Conservation (phyloP, 2,797 vertebrate species). For the Coilia nasus region DNA sequence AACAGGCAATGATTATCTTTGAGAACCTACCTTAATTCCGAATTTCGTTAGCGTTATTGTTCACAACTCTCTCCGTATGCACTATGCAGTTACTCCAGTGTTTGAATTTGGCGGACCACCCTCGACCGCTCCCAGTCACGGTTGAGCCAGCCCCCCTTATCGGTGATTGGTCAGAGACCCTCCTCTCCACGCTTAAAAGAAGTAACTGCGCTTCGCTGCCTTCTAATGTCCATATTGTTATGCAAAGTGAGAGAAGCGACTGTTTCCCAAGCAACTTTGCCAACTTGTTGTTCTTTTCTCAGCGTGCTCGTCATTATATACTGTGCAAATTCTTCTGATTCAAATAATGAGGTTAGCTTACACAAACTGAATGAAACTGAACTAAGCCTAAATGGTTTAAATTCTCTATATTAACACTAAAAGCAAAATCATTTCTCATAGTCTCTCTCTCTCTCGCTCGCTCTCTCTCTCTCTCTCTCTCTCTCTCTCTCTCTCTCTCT, state of each 20-base stretch:
- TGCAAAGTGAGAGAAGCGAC: not conserved
- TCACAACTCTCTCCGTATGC: not conserved
- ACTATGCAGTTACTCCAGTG: constrained; percentile 3
- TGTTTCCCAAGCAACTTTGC: not conserved
- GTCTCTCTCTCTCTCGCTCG: too few relatives aligned
- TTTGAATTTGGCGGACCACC: constrained; percentile 80
- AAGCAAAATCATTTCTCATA: too few relatives aligned
- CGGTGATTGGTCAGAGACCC: constrained; percentile 44
- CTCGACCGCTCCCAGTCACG: constrained; percentile 33
- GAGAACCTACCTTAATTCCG: not conserved
- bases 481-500: too few relatives aligned
- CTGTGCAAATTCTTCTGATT: too few relatives aligned
- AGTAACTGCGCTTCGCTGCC: constrained; percentile 6
- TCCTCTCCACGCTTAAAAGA: constrained; percentile 19
- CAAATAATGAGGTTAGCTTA: too few relatives aligned
- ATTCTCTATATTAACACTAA: too few relatives aligned
- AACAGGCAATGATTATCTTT: not conserved
- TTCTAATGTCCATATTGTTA: not conserved
- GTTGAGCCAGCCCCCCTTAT: not conserved
- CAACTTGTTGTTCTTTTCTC: not conserved
- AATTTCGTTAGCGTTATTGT: constrained; percentile 1
- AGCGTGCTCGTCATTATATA: not conserved
- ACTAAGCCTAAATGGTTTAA: too few relatives aligned
- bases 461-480: too few relatives aligned
- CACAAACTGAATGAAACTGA: too few relatives aligned